These are phyloP conservation scores for Amphipoea lucens DNA, from an alignment of 2,888 invertebrate species.

Conservation along the genomic window DNA sequence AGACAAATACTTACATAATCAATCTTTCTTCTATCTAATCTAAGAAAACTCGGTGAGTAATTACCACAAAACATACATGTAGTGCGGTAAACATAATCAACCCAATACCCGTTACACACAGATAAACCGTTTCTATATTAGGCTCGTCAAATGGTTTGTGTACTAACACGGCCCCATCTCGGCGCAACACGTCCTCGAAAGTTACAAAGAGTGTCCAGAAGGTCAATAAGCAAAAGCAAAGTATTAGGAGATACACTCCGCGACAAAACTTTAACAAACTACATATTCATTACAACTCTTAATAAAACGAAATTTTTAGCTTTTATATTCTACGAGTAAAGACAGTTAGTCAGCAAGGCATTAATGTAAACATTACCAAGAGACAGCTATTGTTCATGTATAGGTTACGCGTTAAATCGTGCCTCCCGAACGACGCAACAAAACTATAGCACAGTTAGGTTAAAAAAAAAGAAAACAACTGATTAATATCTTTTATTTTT, in stretches of 20 bases:
- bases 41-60: constrained; percentile 18
- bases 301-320: no score
- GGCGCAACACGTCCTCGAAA: constrained; percentile 1
- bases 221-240: background rate
- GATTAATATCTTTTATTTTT: no score
- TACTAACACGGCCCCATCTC: constrained; percentile 34
- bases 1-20: background rate
- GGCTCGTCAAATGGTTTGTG: constrained; percentile 45
- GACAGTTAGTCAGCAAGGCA: no score
- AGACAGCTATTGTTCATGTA: no score
- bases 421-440: no score
- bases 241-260: background rate
- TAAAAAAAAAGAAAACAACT: no score
- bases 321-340: no score
- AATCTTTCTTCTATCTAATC: background rate
- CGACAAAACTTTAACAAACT: no score
- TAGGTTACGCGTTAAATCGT: no score
- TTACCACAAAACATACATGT: constrained; percentile 20
- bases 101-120: constrained; percentile 17
- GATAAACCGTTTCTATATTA: constrained; percentile 45
- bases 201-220: constrained; percentile 11
- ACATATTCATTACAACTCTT: no score
- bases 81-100: constrained; percentile 41
- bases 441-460: no score
- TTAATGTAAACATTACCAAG: no score